These are phyloP conservation scores for Regulus satrapa DNA, from an alignment of 2,113 vertebrate genomes.

Conservation along the genomic window DNA sequence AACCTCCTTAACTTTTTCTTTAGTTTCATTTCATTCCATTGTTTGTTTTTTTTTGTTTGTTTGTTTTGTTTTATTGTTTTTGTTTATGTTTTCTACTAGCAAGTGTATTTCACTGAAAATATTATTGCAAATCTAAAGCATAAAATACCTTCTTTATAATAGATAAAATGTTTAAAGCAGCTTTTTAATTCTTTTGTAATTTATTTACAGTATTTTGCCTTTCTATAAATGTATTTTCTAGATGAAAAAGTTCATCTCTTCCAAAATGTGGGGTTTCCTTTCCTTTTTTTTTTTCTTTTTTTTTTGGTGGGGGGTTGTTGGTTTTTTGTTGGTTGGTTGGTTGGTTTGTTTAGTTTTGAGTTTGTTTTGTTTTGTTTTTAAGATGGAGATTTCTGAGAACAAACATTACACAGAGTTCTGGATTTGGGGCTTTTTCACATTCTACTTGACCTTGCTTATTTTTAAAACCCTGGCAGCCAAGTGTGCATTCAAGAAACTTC, in stretches of 20 bases:
- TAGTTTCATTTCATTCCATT: no score
- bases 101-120: background rate
- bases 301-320: no score
- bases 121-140: background rate
- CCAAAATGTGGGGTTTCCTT: no score
- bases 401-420: background rate
- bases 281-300: no score
- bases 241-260: background rate
- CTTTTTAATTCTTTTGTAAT: no score
- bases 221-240: background rate
- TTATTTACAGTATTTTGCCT: background rate
- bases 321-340: no score
- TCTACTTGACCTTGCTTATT: background rate
- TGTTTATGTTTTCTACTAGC: no score
- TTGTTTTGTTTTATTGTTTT: background rate
- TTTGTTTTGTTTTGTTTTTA: background rate
- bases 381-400: background rate
- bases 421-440: background rate
- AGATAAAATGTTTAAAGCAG: background rate
- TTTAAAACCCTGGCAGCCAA: background rate
- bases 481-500: background rate
- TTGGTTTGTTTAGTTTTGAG: no score
- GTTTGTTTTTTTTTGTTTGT: background rate
- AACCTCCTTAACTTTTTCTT: background rate
- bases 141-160: accelerated